A percentile compares a stretch with the other conserved stretches of the same genome.
Evolutionary conservation across 2,113 vertebrate species (phyloP).

Genomic region (Scomber scombrus): DNA sequence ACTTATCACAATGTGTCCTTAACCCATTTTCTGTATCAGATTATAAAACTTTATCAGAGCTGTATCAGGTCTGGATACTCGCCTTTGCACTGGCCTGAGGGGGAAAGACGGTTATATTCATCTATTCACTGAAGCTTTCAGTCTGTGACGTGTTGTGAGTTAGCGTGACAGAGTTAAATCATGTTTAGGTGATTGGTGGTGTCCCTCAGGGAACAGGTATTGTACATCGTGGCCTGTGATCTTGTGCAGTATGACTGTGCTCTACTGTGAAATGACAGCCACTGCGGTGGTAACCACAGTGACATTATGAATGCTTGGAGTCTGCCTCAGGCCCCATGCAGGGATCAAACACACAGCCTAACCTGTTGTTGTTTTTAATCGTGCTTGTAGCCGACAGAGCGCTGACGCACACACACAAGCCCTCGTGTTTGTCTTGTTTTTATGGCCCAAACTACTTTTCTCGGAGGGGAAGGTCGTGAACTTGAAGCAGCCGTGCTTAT

Average conservation of each 20-base stretch:
- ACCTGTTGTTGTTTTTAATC: slow-evolving; percentile 37
- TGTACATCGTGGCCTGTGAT: slow-evolving; percentile 13
- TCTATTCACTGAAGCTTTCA: slow-evolving; percentile 14
- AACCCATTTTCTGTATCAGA: not conserved
- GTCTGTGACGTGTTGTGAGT: not conserved
- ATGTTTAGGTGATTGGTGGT: not conserved
- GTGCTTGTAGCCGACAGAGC: not conserved
- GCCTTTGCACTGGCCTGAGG: not conserved
- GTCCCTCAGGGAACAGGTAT: not conserved
- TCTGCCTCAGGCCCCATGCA: slow-evolving; percentile 25
- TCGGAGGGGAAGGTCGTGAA: slow-evolving; percentile 19
- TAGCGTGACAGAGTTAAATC: slow-evolving; percentile 23
- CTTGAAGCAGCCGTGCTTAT: slow-evolving; percentile 9
- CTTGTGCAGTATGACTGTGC: not conserved
- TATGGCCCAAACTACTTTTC: not conserved
- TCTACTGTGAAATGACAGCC: slow-evolving; percentile 5
- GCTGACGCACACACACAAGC: slow-evolving; percentile 9
- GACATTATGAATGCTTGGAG: not conserved
- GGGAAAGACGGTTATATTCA: not conserved
- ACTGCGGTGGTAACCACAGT: not conserved
- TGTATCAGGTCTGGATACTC: slow-evolving; percentile 5
- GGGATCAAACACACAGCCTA: slow-evolving; percentile 32
- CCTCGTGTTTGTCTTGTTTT: slow-evolving; percentile 20
- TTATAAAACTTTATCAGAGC: not conserved
- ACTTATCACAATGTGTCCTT: not conserved